These are phyloP conservation scores for Drosophila nasuta DNA, from an alignment of 1,140 invertebrate genomes.

Conservation along the genomic window DNA sequence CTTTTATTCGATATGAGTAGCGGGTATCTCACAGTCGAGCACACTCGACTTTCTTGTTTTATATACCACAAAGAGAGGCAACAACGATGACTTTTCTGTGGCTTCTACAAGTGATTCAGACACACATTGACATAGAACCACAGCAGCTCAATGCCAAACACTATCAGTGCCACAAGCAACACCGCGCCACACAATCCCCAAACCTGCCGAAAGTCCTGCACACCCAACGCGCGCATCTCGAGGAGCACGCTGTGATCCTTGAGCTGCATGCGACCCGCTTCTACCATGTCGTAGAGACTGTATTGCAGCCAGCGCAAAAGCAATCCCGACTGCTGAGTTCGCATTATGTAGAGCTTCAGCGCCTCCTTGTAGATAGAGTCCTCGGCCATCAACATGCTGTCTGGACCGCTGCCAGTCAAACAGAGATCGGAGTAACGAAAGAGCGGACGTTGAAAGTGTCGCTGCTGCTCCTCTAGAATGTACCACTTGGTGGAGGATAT, in stretches of 20 bases:
- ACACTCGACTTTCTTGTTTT: slow-evolving; percentile 26
- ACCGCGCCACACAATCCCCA: slow-evolving; percentile 10
- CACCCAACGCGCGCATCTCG: not conserved
- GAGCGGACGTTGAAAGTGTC: slow-evolving; percentile 50
- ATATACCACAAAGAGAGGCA: slow-evolving; percentile 47
- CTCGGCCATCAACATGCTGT: slow-evolving; percentile 39
- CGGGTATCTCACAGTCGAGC: too few relatives aligned
- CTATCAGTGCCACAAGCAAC: slow-evolving; percentile 31
- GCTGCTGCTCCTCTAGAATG: slow-evolving; percentile 46
- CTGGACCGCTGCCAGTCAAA: not conserved
- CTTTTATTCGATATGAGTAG: too few relatives aligned
- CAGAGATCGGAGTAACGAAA: slow-evolving; percentile 57
- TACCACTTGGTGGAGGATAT: slow-evolving; percentile 53
- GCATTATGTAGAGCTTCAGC: slow-evolving; percentile 28
- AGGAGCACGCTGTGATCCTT: slow-evolving; percentile 53
- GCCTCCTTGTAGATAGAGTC: slow-evolving; percentile 47
- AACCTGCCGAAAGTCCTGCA: slow-evolving; percentile 38
- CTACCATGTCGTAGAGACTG: slow-evolving; percentile 64
- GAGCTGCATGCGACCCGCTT: slow-evolving; percentile 49
- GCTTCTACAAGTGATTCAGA: slow-evolving; percentile 59
- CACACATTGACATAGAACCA: slow-evolving; percentile 61
- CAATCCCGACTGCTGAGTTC: slow-evolving; percentile 37
- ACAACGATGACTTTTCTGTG: slow-evolving; percentile 29
- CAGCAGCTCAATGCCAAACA: slow-evolving; percentile 57
- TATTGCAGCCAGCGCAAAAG: slow-evolving; percentile 37